Evolutionary conservation across 2,888 invertebrate genomes (phyloP), one percentile per base, ranked within the genome.

Genomic region (Drosophila subquinaria): DNA sequence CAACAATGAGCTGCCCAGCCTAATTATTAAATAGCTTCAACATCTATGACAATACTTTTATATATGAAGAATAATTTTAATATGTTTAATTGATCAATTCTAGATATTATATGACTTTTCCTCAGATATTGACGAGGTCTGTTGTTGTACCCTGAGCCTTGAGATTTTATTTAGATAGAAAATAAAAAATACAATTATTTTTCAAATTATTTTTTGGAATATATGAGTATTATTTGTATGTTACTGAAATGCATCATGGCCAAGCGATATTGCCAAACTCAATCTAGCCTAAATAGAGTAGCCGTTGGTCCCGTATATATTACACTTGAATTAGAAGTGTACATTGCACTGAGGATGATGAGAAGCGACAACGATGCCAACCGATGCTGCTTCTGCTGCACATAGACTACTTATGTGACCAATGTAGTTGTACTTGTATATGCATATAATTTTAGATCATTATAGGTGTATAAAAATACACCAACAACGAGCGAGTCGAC

Each of bases 241-340:
- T 27, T 27, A 23, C 3, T 23, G 23, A 23, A 4, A 23, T 23
- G 23, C 23, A 23, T 23, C 23, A 23, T 23, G 23, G 23, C 23
- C 23, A 23, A 23, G 4, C 27, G 27, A 27, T 30, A 20, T 33
- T 30, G 47, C 6, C 42, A 36, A 51, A 20, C 8, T 17, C 1
- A 8, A 55, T 68, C 60, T 64, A 42, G 69, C 73, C 84, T 65
- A 73, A 55, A 45, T 62, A 33, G 30, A 43, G 35, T 38, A 56
- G 38, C 65, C 45, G 30, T 57, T 76, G 69, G 68, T 67, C 65
- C 63, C 81, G 73, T 82, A 66, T 83, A 79, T 73, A 72, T 86
- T 88, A 83, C 83, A 86, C 69, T 78, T 73, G 70, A 86, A 86
- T 86, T 88, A 88, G 82, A 88, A 82, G 88, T 88, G 88, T 86